phyloP scores from a whole-genome alignment of 92 coral and sea anemone genomes.

The Micromussa lordhowensis region DNA sequence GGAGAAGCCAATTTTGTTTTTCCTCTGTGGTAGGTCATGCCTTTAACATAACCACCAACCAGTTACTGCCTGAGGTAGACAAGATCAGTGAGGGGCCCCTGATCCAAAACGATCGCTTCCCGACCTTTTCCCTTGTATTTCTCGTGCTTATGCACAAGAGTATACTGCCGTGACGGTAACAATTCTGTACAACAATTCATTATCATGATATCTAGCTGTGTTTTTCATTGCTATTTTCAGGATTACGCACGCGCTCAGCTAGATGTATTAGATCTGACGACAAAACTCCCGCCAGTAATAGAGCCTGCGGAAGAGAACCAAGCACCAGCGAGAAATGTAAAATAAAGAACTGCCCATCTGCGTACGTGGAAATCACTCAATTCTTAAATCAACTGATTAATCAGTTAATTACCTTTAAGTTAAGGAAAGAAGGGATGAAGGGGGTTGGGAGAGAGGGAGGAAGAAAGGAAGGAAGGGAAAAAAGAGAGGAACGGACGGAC shows the following conservation, averaged over 20 bases:
- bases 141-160: neutral
- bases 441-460: neutral
- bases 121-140: neutral
- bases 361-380: neutral
- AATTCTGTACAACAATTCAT: neutral
- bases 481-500: too few species aligned
- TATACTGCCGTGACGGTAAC: too few species aligned
- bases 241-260: neutral
- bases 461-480: too few species aligned
- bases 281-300: constrained; percentile 3
- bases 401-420: too few species aligned
- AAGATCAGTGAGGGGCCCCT: neutral
- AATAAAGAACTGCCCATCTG: neutral
- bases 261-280: neutral
- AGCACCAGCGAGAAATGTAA: neutral
- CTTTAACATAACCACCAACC: neutral
- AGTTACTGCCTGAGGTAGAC: too few species aligned
- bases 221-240: neutral
- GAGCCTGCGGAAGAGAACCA: neutral
- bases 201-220: neutral
- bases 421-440: neutral
- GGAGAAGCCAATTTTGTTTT: too few species aligned
- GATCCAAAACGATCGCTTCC: neutral
- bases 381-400: neutral
- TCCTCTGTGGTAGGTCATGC: neutral